Percentiles rank a stretch among this genome's conserved stretches.
phyloP scores from a whole-genome alignment of 2,113 vertebrate genomes.

The Phasianus colchicus region DNA sequence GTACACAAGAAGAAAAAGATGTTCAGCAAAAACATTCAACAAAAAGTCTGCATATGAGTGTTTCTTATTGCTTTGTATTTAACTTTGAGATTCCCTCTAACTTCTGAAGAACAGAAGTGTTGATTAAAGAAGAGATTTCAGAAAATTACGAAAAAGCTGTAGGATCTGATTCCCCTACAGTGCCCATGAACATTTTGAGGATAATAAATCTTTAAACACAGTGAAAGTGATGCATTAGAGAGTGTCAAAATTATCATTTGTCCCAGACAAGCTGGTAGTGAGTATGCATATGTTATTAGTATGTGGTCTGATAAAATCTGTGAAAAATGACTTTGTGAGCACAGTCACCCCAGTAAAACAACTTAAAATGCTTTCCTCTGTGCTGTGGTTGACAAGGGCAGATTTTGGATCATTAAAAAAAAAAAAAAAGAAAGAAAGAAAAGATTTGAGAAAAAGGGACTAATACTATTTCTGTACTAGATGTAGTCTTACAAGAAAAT shows the following conservation, averaged over 20 bases:
- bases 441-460: background rate
- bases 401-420: background rate
- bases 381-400: slow-evolving; percentile 1
- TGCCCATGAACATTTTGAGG: background rate
- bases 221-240: slow-evolving; percentile 55
- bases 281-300: slow-evolving; percentile 60
- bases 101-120: background rate
- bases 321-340: slow-evolving; percentile 46
- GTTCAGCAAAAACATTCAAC: background rate
- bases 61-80: background rate
- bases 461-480: background rate
- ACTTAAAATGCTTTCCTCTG: background rate
- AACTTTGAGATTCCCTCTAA: background rate
- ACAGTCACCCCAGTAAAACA: slow-evolving; percentile 28
- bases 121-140: slow-evolving; percentile 25
- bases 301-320: slow-evolving; percentile 38
- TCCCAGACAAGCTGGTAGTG: slow-evolving; percentile 58
- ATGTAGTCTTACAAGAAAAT: background rate
- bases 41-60: background rate
- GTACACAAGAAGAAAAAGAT: background rate
- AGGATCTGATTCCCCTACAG: background rate
- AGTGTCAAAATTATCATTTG: slow-evolving; percentile 68
- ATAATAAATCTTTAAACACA: slow-evolving; percentile 52
- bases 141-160: background rate
- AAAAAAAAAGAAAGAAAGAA: background rate